Evolutionary conservation across 2,888 invertebrate genomes (phyloP).

Genomic region (Apodemia hepburni): DNA sequence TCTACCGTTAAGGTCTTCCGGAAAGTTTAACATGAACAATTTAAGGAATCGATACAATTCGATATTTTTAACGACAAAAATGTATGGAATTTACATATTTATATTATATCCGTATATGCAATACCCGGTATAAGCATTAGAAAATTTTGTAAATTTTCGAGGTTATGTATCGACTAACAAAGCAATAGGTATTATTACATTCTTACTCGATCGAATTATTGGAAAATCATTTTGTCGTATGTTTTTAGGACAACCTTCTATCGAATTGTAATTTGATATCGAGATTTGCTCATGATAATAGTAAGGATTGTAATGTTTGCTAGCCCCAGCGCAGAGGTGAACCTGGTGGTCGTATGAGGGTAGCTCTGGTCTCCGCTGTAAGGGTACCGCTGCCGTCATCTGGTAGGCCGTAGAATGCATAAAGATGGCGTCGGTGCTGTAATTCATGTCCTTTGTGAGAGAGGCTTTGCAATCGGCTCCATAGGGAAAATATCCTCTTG

Average conservation of each 20-base stretch:
- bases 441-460: conserved; percentile 66
- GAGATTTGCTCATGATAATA: neutral
- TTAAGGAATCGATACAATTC: neutral
- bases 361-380: conserved; percentile 63
- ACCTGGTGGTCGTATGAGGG: conserved; percentile 67
- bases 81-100: no score
- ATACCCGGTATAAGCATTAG: no score
- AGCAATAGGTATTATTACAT: no score
- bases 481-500: conserved; percentile 67
- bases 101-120: no score
- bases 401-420: conserved; percentile 61
- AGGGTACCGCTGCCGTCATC: conserved; percentile 54
- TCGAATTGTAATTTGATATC: neutral
- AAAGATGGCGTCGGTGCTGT: conserved; percentile 62
- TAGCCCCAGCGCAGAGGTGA: conserved; percentile 71
- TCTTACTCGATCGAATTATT: no score
- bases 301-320: conserved; percentile 26
- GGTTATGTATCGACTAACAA: no score
- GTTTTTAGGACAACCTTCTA: neutral
- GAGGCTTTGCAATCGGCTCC: conserved; percentile 67
- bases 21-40: neutral
- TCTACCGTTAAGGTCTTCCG: neutral
- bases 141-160: no score
- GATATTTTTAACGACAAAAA: neutral
- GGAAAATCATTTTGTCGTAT: neutral